Evolutionary conservation across 1,140 invertebrate genomes (phyloP).

Genomic region (Archivesica marissinica): DNA sequence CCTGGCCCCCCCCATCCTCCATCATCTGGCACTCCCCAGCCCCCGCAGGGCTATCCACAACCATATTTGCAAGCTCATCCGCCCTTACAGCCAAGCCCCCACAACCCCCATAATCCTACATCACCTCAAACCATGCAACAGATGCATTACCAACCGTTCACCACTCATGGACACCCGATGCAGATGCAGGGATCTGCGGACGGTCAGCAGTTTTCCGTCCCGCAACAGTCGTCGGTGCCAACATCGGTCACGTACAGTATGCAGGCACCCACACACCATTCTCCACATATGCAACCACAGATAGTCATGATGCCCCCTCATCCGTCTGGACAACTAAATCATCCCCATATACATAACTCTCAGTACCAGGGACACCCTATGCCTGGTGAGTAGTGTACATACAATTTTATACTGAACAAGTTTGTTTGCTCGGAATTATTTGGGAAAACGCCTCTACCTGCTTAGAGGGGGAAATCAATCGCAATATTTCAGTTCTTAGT

Average conservation of each 20-base stretch:
- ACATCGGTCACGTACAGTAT: conserved; percentile 53
- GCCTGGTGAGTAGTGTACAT: conserved; percentile 41
- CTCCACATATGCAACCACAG: conserved; percentile 48
- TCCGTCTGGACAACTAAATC: conserved; percentile 15
- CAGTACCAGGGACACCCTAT: conserved; percentile 56
- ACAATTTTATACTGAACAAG: too few relatives aligned
- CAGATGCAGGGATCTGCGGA: conserved; percentile 27
- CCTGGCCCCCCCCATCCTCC: conserved; percentile 62
- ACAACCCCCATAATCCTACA: conserved; percentile 50
- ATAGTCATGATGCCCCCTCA: conserved; percentile 59
- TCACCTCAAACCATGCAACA: conserved; percentile 52
- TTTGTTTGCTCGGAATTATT: too few relatives aligned
- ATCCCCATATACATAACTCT: conserved; percentile 32
- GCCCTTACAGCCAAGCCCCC: conserved; percentile 57
- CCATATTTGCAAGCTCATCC: conserved; percentile 46
- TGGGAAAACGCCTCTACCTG: too few relatives aligned
- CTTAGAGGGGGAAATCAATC: too few relatives aligned
- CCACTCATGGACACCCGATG: background rate
- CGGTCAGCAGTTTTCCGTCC: conserved; percentile 41
- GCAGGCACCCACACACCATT: conserved; percentile 27
- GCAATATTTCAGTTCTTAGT: too few relatives aligned
- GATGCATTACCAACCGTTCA: conserved; percentile 23
- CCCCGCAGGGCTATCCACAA: conserved; percentile 47
- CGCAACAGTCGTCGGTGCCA: conserved; percentile 32
- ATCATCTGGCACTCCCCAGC: conserved; percentile 70